phyloP scores from a whole-genome alignment of 2,113 vertebrate species.

The Corythaixoides concolor region DNA sequence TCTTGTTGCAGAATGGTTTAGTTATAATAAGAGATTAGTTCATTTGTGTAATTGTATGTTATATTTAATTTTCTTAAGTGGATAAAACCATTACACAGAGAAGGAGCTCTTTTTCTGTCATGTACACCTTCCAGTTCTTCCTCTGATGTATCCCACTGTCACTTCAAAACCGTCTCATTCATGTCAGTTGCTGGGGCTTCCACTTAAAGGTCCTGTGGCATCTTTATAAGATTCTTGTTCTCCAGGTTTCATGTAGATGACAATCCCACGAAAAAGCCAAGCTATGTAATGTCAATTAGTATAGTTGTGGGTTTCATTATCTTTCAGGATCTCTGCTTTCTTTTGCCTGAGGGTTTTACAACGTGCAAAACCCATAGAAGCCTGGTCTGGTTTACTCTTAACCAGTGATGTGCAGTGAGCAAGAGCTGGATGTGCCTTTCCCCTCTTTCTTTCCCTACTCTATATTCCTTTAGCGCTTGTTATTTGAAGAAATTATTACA shows the following conservation, averaged over 20 bases:
- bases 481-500: background rate
- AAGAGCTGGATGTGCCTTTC: background rate
- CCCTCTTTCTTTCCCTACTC: background rate
- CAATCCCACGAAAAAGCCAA: background rate
- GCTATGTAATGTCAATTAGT: background rate
- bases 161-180: background rate
- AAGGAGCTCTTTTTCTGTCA: background rate
- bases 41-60: background rate
- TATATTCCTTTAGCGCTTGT: background rate
- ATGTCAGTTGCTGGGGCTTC: background rate
- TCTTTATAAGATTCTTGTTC: background rate
- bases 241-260: background rate
- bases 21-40: background rate
- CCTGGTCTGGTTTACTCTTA: background rate
- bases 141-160: background rate
- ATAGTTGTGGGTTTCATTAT: background rate
- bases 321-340: background rate
- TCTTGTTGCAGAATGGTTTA: background rate
- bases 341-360: background rate
- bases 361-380: background rate
- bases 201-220: accelerated
- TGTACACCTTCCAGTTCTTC: background rate
- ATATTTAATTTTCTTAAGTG: background rate
- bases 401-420: background rate
- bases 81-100: background rate